Evolutionary conservation across 2,113 vertebrate genomes (phyloP).

Genomic region (Oryzias woworae): DNA sequence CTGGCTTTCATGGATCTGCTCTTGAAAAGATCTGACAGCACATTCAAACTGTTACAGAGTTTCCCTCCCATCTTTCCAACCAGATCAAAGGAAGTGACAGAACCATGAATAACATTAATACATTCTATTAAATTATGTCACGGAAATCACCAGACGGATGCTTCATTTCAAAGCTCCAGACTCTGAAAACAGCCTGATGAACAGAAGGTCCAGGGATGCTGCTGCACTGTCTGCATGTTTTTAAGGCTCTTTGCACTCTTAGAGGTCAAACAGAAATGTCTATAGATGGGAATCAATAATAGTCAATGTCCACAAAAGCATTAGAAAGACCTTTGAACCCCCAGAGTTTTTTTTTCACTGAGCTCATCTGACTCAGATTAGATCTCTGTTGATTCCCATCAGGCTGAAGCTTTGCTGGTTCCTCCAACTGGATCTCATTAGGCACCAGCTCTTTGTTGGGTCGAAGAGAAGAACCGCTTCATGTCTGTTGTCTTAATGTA

Average conservation of each 20-base stretch:
- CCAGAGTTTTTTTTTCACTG: neutral
- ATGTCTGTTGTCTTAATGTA: too few relatives aligned
- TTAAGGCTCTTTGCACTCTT: neutral
- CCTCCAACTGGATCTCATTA: too few relatives aligned
- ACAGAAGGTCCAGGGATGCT: conserved; percentile 10
- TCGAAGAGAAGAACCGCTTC: too few relatives aligned
- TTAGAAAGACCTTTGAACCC: conserved; percentile 28
- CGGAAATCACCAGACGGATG: neutral
- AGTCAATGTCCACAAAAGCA: neutral
- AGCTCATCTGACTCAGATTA: too few relatives aligned
- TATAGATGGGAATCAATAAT: conserved; percentile 32
- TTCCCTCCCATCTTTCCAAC: conserved; percentile 3
- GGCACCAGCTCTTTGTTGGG: too few relatives aligned
- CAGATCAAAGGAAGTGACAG: conserved; percentile 26
- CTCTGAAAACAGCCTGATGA: conserved; percentile 13
- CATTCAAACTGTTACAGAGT: neutral
- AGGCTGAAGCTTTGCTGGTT: too few relatives aligned
- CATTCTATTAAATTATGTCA: conserved; percentile 12
- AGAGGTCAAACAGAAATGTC: conserved; percentile 27
- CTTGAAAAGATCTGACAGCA: too few relatives aligned
- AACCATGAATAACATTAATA: conserved; percentile 27
- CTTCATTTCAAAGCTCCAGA: conserved; percentile 3
- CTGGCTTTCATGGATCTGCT: too few relatives aligned
- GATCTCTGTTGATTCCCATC: too few relatives aligned
- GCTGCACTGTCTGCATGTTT: neutral